Evolutionary conservation across 2,797 vertebrate genomes (phyloP).

Genomic region (Lates japonicus): DNA sequence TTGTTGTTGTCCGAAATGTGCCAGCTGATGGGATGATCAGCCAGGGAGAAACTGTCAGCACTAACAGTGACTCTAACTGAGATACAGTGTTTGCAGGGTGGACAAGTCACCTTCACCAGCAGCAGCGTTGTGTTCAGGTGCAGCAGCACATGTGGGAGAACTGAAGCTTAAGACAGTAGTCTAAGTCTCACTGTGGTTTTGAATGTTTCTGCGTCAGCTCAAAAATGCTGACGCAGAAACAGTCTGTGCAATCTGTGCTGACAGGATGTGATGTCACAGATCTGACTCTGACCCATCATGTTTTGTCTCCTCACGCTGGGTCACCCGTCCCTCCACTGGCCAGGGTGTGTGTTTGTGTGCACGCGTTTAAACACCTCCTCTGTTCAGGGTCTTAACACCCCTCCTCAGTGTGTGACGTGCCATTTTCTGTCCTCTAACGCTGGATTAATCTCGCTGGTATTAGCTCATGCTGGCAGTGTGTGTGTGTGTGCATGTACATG

Average conservation of each 20-base stretch:
- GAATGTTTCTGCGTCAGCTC: slow-evolving; percentile 31
- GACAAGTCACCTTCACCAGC: background rate
- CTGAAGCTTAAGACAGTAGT: background rate
- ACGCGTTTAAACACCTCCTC: background rate
- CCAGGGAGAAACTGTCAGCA: background rate
- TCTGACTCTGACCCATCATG: slow-evolving; percentile 25
- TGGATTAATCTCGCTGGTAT: slow-evolving; percentile 30
- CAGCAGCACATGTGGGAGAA: slow-evolving; percentile 6
- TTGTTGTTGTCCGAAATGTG: background rate
- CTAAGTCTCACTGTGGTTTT: slow-evolving; percentile 12
- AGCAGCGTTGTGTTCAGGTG: background rate
- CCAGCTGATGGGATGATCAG: background rate
- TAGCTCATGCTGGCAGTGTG: slow-evolving; percentile 28
- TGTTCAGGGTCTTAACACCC: slow-evolving; percentile 1
- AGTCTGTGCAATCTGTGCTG: slow-evolving; percentile 14
- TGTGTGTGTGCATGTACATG: slow-evolving; percentile 29
- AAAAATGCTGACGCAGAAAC: background rate
- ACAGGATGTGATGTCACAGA: slow-evolving; percentile 60
- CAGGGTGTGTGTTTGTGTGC: background rate
- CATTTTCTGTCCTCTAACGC: slow-evolving; percentile 25
- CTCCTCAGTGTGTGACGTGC: slow-evolving; percentile 19
- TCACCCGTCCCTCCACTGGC: background rate
- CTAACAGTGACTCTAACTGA: background rate
- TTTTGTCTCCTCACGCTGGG: slow-evolving; percentile 17
- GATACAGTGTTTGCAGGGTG: background rate